Conservation (phyloP, 2,888 invertebrate species). For the Poecilus cupreus region DNA sequence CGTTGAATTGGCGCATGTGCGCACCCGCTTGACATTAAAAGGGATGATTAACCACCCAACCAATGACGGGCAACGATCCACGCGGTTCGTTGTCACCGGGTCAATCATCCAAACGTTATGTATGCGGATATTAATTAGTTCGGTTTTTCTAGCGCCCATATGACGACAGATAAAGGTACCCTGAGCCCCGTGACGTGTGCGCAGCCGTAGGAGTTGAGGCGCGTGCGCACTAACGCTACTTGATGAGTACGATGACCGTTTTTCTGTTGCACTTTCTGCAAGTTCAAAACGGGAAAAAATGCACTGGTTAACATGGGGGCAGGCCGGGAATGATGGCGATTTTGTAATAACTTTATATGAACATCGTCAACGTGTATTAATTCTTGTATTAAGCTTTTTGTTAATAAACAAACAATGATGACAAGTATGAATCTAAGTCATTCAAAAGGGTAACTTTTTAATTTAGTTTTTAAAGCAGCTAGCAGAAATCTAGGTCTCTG, state of each 20-base stretch:
- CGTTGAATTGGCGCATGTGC: not conserved
- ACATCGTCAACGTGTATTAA: not conserved
- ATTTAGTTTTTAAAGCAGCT: too few relatives aligned
- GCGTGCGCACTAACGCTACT: not conserved
- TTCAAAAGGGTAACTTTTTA: too few relatives aligned
- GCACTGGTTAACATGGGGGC: conserved; percentile 5
- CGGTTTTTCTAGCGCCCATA: conserved; percentile 54
- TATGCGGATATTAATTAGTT: conserved; percentile 35
- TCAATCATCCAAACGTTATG: not conserved
- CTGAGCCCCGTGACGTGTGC: conserved; percentile 7
- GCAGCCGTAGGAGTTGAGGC: not conserved
- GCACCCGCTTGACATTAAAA: not conserved
- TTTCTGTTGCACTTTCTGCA: conserved; percentile 33
- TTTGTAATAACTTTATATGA: not conserved
- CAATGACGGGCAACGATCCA: not conserved
- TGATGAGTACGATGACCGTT: conserved; percentile 37
- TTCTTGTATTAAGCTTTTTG: not conserved
- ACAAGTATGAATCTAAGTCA: too few relatives aligned
- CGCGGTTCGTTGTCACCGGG: not conserved
- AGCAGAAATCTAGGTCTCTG: too few relatives aligned
- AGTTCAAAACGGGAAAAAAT: conserved; percentile 36
- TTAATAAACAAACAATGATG: too few relatives aligned
- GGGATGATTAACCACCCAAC: conserved; percentile 28
- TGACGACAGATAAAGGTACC: conserved; percentile 54
- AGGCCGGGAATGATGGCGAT: not conserved